Conservation (phyloP, 2,113 vertebrate species). For the Sphyrna mokarran region DNA sequence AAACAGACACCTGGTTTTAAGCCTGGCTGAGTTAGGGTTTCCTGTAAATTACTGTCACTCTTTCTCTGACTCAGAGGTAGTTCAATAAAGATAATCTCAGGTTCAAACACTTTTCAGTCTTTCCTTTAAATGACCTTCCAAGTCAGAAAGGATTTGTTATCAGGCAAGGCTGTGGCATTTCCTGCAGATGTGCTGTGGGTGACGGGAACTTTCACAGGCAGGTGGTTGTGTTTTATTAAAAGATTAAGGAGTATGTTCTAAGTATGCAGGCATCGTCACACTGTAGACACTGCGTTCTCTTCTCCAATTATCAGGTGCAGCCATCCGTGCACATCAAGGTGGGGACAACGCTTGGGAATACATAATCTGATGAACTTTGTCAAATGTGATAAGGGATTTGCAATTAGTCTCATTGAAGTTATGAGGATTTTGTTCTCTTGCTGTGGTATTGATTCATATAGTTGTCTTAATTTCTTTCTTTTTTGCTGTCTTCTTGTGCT, state of each 20-base stretch:
- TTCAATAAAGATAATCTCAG: conserved; percentile 5
- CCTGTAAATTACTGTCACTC: not conserved
- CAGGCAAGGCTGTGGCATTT: not conserved
- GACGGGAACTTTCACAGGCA: not conserved
- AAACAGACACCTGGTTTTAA: not conserved
- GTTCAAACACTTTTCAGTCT: conserved; percentile 3
- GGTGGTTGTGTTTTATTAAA: not conserved
- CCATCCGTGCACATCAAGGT: not conserved
- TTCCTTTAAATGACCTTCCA: not conserved
- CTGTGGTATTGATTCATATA: not conserved
- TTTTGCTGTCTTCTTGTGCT: not conserved
- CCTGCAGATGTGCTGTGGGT: not conserved
- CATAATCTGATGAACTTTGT: not conserved
- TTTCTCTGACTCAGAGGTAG: not conserved
- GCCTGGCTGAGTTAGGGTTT: not conserved
- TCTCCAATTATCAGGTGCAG: conserved; percentile 15
- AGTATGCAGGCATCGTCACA: not conserved
- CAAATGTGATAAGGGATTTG: not conserved
- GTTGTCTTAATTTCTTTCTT: not conserved
- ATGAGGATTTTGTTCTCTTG: not conserved
- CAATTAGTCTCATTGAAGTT: not conserved
- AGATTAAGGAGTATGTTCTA: not conserved
- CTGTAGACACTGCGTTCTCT: not conserved
- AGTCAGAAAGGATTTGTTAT: not conserved
- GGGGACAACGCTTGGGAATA: not conserved